Conservation (phyloP, 2,113 vertebrate genomes). For the Odontesthes bonariensis region DNA sequence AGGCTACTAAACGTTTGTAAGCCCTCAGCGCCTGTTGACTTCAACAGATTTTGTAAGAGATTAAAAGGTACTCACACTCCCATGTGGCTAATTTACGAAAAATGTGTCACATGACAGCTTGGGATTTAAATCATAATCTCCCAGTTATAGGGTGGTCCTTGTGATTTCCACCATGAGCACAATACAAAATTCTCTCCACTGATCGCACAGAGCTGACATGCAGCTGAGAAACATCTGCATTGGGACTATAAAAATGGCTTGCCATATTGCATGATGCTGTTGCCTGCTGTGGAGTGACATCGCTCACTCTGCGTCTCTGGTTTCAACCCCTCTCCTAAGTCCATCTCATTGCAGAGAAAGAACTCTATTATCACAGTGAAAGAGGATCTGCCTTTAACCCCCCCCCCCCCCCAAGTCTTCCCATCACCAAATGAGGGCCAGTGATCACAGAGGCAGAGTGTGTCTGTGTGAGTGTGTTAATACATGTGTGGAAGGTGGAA, state of each 20-base stretch:
- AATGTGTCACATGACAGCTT: constrained; percentile 10
- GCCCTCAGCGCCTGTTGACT: neutral
- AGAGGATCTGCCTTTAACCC: constrained; percentile 62
- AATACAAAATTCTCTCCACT: constrained; percentile 47
- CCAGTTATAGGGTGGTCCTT: constrained; percentile 22
- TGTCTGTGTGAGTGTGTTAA: constrained; percentile 22
- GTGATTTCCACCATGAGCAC: constrained; percentile 30
- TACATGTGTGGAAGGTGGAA: constrained; percentile 47
- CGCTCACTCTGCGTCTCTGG: constrained; percentile 59
- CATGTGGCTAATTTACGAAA: constrained; percentile 10
- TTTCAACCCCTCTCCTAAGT: constrained; percentile 66
- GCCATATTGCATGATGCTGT: constrained; percentile 41
- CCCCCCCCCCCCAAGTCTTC: constrained; percentile 15
- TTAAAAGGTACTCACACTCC: constrained; percentile 12
- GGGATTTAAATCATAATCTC: constrained; percentile 24
- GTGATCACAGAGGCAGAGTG: constrained; percentile 40
- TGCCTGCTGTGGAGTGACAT: constrained; percentile 70
- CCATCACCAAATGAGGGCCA: constrained; percentile 62
- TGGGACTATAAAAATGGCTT: constrained; percentile 51
- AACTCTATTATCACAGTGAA: constrained; percentile 72
- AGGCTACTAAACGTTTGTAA: neutral
- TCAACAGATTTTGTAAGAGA: neutral
- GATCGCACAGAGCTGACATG: constrained; percentile 7
- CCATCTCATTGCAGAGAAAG: constrained; percentile 67
- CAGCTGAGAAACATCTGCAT: constrained; percentile 69